Conservation (phyloP, 2,113 vertebrate species). For the Macaca nemestrina region DNA sequence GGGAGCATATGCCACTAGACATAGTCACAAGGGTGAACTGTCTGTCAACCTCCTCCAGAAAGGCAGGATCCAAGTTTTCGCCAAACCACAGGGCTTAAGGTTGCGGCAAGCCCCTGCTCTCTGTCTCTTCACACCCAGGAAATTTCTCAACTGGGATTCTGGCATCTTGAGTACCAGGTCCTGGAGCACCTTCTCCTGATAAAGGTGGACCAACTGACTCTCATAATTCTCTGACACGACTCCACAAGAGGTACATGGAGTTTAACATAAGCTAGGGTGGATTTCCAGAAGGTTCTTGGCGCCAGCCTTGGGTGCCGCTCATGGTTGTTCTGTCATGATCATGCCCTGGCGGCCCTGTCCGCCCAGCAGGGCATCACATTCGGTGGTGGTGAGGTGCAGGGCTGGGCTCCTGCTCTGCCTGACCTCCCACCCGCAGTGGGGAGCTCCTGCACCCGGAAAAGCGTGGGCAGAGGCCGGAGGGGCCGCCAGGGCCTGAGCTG, state of each 20-base stretch:
- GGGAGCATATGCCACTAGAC: slow-evolving; percentile 94
- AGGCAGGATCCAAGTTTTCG: slow-evolving; percentile 91
- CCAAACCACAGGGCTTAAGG: slow-evolving; percentile 96
- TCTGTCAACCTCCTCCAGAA: slow-evolving; percentile 92
- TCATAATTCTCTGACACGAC: slow-evolving; percentile 88
- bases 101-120: slow-evolving; percentile 90
- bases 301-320: slow-evolving; percentile 92
- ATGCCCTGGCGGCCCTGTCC: slow-evolving; percentile 89
- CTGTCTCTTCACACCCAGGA: slow-evolving; percentile 90
- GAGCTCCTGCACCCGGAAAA: slow-evolving; percentile 94
- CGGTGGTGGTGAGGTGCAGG: slow-evolving; percentile 89
- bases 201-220: slow-evolving; percentile 92
- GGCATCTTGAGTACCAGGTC: slow-evolving; percentile 86
- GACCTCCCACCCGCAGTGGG: slow-evolving; percentile 92
- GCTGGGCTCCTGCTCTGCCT: slow-evolving; percentile 88
- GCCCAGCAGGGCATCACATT: slow-evolving; percentile 90
- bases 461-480: slow-evolving; percentile 91
- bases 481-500: slow-evolving; percentile 93
- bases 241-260: slow-evolving; percentile 93
- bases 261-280: slow-evolving; percentile 95
- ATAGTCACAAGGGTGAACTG: slow-evolving; percentile 95
- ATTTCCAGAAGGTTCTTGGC: slow-evolving; percentile 91
- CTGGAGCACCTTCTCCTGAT: slow-evolving; percentile 91
- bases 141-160: slow-evolving; percentile 90
- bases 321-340: slow-evolving; percentile 95